phyloP scores from a whole-genome alignment of 1,140 invertebrate species.

The Drosophila saltans region DNA sequence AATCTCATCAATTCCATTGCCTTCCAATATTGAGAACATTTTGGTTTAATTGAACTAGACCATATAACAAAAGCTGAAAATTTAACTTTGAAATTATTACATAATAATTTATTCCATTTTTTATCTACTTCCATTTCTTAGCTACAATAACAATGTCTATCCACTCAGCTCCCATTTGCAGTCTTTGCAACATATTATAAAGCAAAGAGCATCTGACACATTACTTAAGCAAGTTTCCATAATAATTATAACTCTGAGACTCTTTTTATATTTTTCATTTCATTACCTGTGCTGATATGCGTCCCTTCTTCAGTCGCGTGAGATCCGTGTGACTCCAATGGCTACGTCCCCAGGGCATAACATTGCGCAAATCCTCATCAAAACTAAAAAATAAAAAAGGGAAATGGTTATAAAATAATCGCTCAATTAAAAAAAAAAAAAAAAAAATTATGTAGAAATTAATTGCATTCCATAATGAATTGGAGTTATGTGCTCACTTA shows the following conservation, averaged over 20 bases:
- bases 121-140: too few relatives aligned
- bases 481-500: constrained; percentile 84
- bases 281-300: constrained; percentile 92
- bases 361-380: constrained; percentile 88
- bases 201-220: not conserved
- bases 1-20: too few relatives aligned
- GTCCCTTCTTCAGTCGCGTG: constrained; percentile 90
- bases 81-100: too few relatives aligned
- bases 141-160: too few relatives aligned
- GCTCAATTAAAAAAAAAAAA: constrained; percentile 31
- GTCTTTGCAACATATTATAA: too few relatives aligned
- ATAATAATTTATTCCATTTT: too few relatives aligned
- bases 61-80: too few relatives aligned
- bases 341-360: constrained; percentile 90
- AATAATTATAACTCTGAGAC: constrained; percentile 24
- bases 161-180: too few relatives aligned
- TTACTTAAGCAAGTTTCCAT: not conserved
- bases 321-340: constrained; percentile 94
- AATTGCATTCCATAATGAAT: constrained; percentile 52
- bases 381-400: constrained; percentile 80
- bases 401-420: constrained; percentile 25
- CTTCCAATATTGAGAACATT: too few relatives aligned
- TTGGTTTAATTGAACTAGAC: too few relatives aligned
- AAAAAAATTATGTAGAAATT: constrained; percentile 16
- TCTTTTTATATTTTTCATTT: not conserved